phyloP scores from a whole-genome alignment of 2,113 vertebrate genomes.

The Pelvicachromis taeniatus region DNA sequence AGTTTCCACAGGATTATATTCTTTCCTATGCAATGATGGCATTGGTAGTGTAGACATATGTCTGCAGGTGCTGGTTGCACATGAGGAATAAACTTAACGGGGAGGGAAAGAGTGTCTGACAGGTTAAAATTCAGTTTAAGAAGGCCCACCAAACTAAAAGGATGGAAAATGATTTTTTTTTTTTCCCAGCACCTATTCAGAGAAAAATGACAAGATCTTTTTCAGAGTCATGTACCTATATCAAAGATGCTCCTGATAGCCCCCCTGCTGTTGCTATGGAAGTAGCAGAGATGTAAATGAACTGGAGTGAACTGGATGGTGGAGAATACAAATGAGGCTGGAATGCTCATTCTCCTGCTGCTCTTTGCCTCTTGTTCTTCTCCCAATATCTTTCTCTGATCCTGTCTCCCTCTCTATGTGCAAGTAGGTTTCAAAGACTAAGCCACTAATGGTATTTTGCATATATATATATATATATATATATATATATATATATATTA shows the following conservation, averaged over 20 bases:
- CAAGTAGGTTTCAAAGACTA: background rate
- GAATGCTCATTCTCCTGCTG: slow-evolving; percentile 65
- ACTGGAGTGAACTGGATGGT: slow-evolving; percentile 81
- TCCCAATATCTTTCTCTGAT: slow-evolving; percentile 6
- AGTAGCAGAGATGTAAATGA: slow-evolving; percentile 86
- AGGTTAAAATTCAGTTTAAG: slow-evolving; percentile 47
- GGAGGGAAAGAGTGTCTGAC: slow-evolving; percentile 4
- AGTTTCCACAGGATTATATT: background rate
- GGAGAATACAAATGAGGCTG: slow-evolving; percentile 87
- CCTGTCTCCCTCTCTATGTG: background rate
- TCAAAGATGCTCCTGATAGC: slow-evolving; percentile 86
- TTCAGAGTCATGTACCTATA: slow-evolving; percentile 73
- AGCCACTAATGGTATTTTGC: too few relatives aligned
- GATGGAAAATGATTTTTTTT: background rate
- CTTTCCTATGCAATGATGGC: background rate
- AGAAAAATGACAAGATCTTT: slow-evolving; percentile 69
- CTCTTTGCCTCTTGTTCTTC: slow-evolving; percentile 37
- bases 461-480: too few relatives aligned
- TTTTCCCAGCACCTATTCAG: slow-evolving; percentile 42
- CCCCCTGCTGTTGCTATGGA: slow-evolving; percentile 84
- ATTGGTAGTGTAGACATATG: slow-evolving; percentile 22
- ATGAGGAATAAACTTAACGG: background rate
- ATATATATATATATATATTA: too few relatives aligned
- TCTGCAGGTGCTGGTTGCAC: background rate
- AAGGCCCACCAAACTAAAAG: slow-evolving; percentile 36